These are phyloP conservation scores for Margaritifera margaritifera DNA, from an alignment of 2,888 invertebrate genomes.

Conservation along the genomic window DNA sequence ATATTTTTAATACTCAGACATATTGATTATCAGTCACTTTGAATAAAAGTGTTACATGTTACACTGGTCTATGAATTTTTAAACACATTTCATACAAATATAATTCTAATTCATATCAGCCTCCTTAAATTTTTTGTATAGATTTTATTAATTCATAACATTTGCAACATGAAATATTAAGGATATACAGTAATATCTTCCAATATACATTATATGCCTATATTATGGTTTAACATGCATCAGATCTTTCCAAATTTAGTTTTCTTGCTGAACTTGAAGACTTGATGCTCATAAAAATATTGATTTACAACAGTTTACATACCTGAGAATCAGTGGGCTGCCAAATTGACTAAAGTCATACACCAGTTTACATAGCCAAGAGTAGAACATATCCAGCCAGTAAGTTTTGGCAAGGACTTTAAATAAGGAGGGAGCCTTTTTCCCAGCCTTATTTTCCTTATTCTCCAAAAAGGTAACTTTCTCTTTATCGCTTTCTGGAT, in stretches of 20 bases:
- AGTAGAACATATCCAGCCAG: slow-evolving; percentile 50
- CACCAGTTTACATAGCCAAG: slow-evolving; percentile 53
- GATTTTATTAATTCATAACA: too few relatives aligned
- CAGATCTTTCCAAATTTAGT: neutral
- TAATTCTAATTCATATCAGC: too few relatives aligned
- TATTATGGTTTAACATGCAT: neutral
- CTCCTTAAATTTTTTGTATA: too few relatives aligned
- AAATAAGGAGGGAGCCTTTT: slow-evolving; percentile 49
- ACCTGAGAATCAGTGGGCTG: slow-evolving; percentile 52
- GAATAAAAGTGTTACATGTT: too few relatives aligned
- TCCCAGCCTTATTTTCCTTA: slow-evolving; percentile 15
- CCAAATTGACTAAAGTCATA: slow-evolving; percentile 59
- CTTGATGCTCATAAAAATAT: neutral
- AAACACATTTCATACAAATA: too few relatives aligned
- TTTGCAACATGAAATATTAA: neutral
- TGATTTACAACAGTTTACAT: slow-evolving; percentile 15
- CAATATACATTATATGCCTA: neutral
- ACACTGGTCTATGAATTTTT: too few relatives aligned
- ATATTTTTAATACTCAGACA: too few relatives aligned
- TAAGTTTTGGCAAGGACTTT: slow-evolving; percentile 43
- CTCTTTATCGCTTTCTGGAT: slow-evolving; percentile 3
- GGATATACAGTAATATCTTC: neutral
- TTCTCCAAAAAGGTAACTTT: neutral
- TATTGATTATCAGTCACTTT: too few relatives aligned
- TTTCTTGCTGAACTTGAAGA: neutral